Base-by-base conservation (phyloP, 2,113 vertebrate genomes). In the Saguinus midas region DNA sequence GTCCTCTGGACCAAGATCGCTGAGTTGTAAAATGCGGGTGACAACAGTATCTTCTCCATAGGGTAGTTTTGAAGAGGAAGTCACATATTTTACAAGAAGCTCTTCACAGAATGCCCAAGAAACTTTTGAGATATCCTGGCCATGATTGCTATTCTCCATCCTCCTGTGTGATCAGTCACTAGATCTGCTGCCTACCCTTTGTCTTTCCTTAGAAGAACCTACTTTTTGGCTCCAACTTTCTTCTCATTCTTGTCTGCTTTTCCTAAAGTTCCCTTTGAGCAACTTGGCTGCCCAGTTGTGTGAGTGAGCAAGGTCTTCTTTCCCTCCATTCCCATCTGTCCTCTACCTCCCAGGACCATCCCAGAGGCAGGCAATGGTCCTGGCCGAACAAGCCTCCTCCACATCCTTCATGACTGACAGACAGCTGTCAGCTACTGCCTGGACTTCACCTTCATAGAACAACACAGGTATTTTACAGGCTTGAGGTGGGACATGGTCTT, bases 131-230 rank as follows among this genome's bases (percentile, higher is more conserved):
- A 55, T 76, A 66, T 35, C 9, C 58, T 23, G 25, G 20, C 64
- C 3, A 4, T 21, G 61, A 48, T 11, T 45, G 8, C 27, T 45
- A 13, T 27, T 48, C 76, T 81, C 13, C 4, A 21, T 10, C 68
- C 9, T 3, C 5, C 0, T 21, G 35, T 27, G 0, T 29, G 68
- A 57, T 20, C 16, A 12, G 40, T 64, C 13, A 17, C 23, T 16
- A 75, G n/a, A 58, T 8, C 13, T 6, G 21, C 4, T 8, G 25
- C 23, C 75, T 43, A 18, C 55, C 13, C 55, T 93, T 32, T 43
- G 3, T n/a, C 50, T 80, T 12, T 29, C 87, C 37, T 32, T 4
- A 16, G 14, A 40, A 92, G 66, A 91, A 55, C 29, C 3, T 14
- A 14, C 11, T 35, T 83, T 66, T n/a, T 8, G 3, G 25, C 23